These are phyloP conservation scores for Dryocosmus kuriphilus DNA, from an alignment of 2,888 invertebrate genomes.

Conservation along the genomic window DNA sequence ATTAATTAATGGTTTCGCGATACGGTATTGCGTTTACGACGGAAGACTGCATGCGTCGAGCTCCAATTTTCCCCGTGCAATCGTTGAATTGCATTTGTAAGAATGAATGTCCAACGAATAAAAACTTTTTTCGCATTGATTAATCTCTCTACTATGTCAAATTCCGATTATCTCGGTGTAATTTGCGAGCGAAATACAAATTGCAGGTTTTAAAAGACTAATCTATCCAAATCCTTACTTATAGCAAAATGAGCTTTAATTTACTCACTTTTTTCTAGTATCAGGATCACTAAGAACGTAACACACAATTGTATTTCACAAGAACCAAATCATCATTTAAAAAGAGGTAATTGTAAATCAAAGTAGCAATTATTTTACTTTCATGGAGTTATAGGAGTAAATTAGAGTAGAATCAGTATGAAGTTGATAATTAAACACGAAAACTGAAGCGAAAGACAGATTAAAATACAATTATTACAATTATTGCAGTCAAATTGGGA, in stretches of 20 bases:
- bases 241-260: not conserved
- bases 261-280: not conserved
- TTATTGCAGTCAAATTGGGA: too few species aligned
- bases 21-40: slow-evolving; percentile 62
- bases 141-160: slow-evolving; percentile 18
- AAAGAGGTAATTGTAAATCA: not conserved
- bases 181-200: slow-evolving; percentile 23
- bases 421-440: slow-evolving; percentile 44
- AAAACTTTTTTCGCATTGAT: slow-evolving; percentile 21
- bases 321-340: not conserved
- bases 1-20: slow-evolving; percentile 63
- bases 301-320: not conserved
- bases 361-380: not conserved
- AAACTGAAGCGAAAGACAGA: slow-evolving; percentile 56
- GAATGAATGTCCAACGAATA: slow-evolving; percentile 57
- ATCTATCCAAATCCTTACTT: not conserved
- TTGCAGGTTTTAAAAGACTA: slow-evolving; percentile 1
- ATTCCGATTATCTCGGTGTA: slow-evolving; percentile 25
- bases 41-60: slow-evolving; percentile 48
- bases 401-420: not conserved
- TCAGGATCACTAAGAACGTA: not conserved
- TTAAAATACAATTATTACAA: too few species aligned
- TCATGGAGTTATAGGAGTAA: not conserved
- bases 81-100: slow-evolving; percentile 66
- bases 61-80: slow-evolving; percentile 58